Base-by-base conservation (phyloP, 2,888 invertebrate genomes). In the Plebejus anna region DNA sequence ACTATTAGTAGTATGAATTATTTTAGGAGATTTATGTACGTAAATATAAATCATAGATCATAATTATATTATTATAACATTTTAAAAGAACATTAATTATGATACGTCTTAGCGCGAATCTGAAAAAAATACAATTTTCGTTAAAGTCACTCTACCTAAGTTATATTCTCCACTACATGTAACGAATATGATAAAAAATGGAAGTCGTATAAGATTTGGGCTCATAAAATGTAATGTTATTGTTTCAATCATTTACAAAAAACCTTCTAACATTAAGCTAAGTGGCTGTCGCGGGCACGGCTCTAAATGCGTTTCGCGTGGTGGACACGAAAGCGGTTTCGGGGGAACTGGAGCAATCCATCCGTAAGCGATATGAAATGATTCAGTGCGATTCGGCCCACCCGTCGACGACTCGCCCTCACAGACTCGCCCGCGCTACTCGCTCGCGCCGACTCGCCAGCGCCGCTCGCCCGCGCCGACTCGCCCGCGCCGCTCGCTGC, bases 311-410 rank as follows among this genome's bases (percentile, higher is more conserved):
- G 32, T 66, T 32, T 32, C 32, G 66, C 66, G 66, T 36, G 32
- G 13, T 13, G 66, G 32, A 32, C 66, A 61, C 61, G 61, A 36
- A 36, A 66, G 11, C 66, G 13, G 16, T 36, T 66, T 66, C 1
- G 55, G 66, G 66, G 32, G 36, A 66, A 36, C 22, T 36, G 66
- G 1, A 13, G 13, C 22, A 66, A 66, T 66, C 32, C 66, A 66
- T 66, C 32, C 66, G 66, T 66, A 5, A 66, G 66, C 66, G 16
- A 66, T 66, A 36, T 66, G 4, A 66, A 66, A 66, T 66, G 32
- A 66, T 66, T 36, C 11, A 32, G 66, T 66, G 36, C 16, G 32
- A 66, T 9, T 66, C 13, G 61, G 28, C 32, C 61, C 32, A 66
- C 32, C 32, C 5, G 16, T 13, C 32, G 32, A 13, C 32, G 66